These are phyloP conservation scores for Bucorvus abyssinicus DNA, from an alignment of 2,797 vertebrate genomes.

Conservation along the genomic window DNA sequence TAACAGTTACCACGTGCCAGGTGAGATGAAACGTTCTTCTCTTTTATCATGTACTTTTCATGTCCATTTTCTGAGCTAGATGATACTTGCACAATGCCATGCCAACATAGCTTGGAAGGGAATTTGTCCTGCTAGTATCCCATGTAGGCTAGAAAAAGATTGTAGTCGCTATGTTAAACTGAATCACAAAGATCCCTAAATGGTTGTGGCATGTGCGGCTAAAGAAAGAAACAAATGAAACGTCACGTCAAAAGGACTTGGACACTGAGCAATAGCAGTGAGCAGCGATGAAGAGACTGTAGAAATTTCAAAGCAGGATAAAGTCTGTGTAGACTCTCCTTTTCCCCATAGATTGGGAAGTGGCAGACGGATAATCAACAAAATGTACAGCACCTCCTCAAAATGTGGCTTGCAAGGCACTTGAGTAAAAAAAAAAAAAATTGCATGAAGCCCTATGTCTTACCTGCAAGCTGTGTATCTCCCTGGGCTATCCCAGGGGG, in stretches of 20 bases:
- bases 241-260: neutral
- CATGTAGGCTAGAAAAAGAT: neutral
- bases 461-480: neutral
- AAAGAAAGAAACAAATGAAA: neutral
- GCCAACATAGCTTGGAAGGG: neutral
- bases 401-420: neutral
- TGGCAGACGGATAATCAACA: neutral
- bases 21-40: neutral
- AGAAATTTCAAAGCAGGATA: neutral
- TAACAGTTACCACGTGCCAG: neutral
- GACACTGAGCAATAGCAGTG: neutral
- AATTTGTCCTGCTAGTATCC: neutral
- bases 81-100: neutral
- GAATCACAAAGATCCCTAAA: neutral
- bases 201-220: neutral
- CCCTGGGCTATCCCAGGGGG: neutral
- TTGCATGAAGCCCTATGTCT: accelerated
- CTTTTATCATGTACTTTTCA: neutral
- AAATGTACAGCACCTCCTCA: neutral
- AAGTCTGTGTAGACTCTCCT: neutral
- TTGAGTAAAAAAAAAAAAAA: no score
- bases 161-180: neutral
- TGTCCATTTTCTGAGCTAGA: neutral
- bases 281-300: neutral
- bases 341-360: neutral